These are phyloP conservation scores for Semnopithecus entellus DNA, from an alignment of 2,113 vertebrate genomes.

Conservation along the genomic window DNA sequence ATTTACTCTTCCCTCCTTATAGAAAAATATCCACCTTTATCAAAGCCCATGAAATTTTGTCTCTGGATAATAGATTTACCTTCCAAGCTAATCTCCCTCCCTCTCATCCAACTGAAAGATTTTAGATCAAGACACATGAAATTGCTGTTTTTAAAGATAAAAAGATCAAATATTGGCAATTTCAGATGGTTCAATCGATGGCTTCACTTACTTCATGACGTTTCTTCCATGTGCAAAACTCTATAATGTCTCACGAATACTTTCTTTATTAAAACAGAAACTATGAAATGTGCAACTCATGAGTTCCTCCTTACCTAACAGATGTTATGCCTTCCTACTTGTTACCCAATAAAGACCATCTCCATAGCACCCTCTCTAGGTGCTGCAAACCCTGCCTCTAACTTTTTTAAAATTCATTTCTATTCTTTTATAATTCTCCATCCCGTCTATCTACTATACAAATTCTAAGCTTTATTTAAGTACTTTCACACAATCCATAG, in stretches of 20 bases:
- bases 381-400: neutral
- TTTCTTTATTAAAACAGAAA: neutral
- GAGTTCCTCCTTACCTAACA: neutral
- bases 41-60: neutral
- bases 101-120: neutral
- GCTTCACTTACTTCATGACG: neutral
- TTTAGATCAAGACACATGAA: neutral
- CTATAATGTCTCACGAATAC: neutral
- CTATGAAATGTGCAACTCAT: neutral
- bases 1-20: neutral
- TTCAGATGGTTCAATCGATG: neutral
- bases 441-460: neutral
- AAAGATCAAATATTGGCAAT: neutral
- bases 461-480: neutral
- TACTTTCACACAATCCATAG: neutral
- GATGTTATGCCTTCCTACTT: neutral
- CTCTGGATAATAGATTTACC: neutral
- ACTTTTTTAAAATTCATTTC: neutral
- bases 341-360: neutral
- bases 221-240: neutral
- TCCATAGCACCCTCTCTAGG: neutral
- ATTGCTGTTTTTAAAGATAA: neutral
- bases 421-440: neutral
- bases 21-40: constrained; percentile 44
- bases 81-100: neutral